Conservation (phyloP, 2,113 vertebrate species). For the Halichoerus grypus region DNA sequence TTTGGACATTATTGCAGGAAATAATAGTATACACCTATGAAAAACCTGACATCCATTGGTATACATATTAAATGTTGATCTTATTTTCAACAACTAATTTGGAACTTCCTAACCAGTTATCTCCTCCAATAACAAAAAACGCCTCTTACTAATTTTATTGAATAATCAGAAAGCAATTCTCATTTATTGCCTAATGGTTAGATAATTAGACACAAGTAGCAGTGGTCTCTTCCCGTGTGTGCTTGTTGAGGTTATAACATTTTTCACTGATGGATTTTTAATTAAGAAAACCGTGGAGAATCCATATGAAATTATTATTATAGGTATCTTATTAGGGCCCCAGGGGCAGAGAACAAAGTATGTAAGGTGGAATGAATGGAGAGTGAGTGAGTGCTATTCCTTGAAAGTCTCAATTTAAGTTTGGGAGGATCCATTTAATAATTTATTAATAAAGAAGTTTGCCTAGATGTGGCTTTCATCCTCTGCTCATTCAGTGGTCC, state of each 20-base stretch:
- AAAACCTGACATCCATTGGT: neutral
- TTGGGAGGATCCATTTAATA: neutral
- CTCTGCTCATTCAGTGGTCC: neutral
- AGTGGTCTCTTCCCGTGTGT: neutral
- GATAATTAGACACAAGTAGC: constrained; percentile 28
- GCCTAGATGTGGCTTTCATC: neutral
- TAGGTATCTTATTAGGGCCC: neutral
- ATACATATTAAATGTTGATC: constrained; percentile 60
- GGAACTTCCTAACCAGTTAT: constrained; percentile 2
- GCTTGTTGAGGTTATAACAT: constrained; percentile 2
- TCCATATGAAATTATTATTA: constrained; percentile 38
- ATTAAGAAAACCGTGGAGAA: constrained; percentile 19
- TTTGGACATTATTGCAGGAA: neutral
- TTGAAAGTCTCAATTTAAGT: neutral
- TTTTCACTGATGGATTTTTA: constrained; percentile 64
- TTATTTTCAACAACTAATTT: constrained; percentile 56
- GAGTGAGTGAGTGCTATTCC: neutral
- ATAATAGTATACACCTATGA: neutral
- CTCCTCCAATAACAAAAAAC: neutral
- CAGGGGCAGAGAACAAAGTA: neutral
- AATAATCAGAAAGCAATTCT: constrained; percentile 50
- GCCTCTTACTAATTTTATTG: neutral
- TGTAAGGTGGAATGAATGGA: neutral
- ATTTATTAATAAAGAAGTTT: constrained; percentile 1
- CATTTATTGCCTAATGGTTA: constrained; percentile 56